A percentile compares a stretch with the other conserved stretches of the same genome.
These are phyloP conservation scores for Ophioninae sp. DNA, from an alignment of 2,888 invertebrate species.

Conservation along the genomic window DNA sequence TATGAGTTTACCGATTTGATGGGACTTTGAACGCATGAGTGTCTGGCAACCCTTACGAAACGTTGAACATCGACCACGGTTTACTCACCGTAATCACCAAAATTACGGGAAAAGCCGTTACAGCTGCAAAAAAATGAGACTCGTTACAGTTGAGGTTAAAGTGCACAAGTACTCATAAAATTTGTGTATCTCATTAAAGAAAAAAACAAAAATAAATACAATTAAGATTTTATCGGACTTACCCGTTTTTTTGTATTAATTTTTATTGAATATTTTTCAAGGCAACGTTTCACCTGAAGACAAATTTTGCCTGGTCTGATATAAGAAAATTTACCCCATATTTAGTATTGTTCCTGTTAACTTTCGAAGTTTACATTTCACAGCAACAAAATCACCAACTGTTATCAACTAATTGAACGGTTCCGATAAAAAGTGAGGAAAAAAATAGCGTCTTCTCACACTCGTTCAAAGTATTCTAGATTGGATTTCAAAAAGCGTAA, in stretches of 20 bases:
- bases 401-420: no score
- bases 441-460: no score
- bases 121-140: background rate
- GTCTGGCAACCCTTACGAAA: slow-evolving; percentile 62
- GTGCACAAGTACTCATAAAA: background rate
- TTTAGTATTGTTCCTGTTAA: no score
- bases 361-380: no score
- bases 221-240: background rate
- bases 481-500: background rate
- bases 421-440: no score
- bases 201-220: background rate
- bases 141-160: slow-evolving; percentile 10
- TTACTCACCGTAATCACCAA: slow-evolving; percentile 45
- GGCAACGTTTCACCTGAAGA: no score
- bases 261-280: no score
- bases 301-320: no score
- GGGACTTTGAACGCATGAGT: slow-evolving; percentile 67
- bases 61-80: slow-evolving; percentile 22
- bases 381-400: no score
- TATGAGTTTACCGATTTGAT: slow-evolving; percentile 63
- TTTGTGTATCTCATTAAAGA: background rate
- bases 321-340: no score
- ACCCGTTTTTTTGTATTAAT: no score
- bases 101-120: slow-evolving; percentile 63
- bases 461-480: no score